phyloP scores from a whole-genome alignment of 2,113 vertebrate genomes.

The Lonchura striata region DNA sequence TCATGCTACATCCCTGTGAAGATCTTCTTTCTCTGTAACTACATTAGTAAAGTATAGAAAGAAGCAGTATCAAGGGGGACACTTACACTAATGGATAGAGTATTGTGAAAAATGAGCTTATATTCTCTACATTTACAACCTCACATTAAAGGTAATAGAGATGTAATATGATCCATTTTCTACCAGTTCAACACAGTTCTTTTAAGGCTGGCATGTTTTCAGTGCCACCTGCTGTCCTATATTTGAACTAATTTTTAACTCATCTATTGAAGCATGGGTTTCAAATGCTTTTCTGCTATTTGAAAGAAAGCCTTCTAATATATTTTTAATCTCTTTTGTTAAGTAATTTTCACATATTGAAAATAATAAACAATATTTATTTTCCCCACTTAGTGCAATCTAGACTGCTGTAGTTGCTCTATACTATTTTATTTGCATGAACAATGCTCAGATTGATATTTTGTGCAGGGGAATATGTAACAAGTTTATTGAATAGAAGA shows the following conservation, averaged over 20 bases:
- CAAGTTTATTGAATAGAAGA: neutral
- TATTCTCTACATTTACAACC: neutral
- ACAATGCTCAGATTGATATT: neutral
- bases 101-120: neutral
- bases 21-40: neutral
- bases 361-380: neutral
- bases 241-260: neutral
- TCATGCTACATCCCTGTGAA: neutral
- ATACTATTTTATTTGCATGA: neutral
- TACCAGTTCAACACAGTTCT: neutral
- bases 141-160: neutral
- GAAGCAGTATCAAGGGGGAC: neutral
- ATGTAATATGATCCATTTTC: neutral
- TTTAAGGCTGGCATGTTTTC: neutral
- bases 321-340: neutral
- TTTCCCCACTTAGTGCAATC: neutral
- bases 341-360: neutral
- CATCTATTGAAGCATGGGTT: neutral
- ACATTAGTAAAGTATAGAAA: neutral
- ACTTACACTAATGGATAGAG: neutral
- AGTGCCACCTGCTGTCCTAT: conserved; percentile 46
- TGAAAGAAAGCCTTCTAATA: neutral
- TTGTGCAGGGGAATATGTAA: neutral
- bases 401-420: neutral
- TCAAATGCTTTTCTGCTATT: neutral